Percentiles rank a stretch among this genome's conserved stretches.
Conservation (phyloP, 2,888 invertebrate genomes). For the Lasioglossum pauxillum region DNA sequence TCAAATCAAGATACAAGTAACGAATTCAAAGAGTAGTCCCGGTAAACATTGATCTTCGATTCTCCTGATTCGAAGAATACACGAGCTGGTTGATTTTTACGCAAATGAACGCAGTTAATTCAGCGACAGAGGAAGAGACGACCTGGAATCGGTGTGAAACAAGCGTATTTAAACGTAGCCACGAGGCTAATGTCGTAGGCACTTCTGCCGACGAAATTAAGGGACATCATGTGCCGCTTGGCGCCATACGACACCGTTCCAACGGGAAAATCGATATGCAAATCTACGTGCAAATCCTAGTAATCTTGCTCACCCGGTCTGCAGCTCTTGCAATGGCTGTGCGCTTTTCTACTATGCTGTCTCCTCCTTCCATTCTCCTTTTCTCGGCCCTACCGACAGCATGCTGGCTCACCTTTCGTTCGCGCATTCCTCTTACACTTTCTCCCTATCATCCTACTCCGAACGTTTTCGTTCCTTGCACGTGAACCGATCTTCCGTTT, state of each 20-base stretch:
- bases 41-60: neutral
- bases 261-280: constrained; percentile 82
- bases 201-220: constrained; percentile 76
- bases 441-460: constrained; percentile 61
- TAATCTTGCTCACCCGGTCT: constrained; percentile 77
- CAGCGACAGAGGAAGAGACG: constrained; percentile 5
- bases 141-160: constrained; percentile 53
- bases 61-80: neutral
- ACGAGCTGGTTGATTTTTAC: constrained; percentile 22
- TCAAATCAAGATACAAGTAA: no score
- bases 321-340: constrained; percentile 64
- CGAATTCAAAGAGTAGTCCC: neutral
- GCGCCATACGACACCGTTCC: constrained; percentile 73
- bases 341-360: constrained; percentile 48
- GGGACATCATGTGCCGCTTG: constrained; percentile 80
- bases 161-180: constrained; percentile 62
- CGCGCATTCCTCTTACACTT: constrained; percentile 26
- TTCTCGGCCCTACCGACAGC: neutral
- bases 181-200: constrained; percentile 65
- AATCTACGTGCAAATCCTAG: constrained; percentile 83
- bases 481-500: constrained; percentile 36
- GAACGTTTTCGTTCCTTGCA: constrained; percentile 45
- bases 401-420: neutral
- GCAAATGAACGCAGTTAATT: constrained; percentile 38
- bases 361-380: constrained; percentile 25